These are phyloP conservation scores for Cyanoderma ruficeps DNA, from an alignment of 2,113 vertebrate species.

Conservation along the genomic window DNA sequence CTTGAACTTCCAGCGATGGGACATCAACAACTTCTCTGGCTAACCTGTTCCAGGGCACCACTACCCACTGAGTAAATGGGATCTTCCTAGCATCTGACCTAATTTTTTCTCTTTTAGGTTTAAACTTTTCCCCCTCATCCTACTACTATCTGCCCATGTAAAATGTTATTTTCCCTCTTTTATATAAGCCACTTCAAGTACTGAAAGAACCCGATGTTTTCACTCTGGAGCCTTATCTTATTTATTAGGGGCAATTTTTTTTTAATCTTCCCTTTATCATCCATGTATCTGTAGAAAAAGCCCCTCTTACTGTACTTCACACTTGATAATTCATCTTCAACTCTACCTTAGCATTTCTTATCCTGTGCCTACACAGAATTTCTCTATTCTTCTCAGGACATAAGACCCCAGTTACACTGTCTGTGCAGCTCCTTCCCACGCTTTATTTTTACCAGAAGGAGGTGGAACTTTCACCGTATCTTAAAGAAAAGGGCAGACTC, in stretches of 20 bases:
- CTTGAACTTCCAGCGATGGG: neutral
- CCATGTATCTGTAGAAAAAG: neutral
- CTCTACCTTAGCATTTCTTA: neutral
- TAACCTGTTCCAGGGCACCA: neutral
- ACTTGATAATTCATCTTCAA: neutral
- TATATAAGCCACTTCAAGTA: neutral
- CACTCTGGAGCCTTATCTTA: neutral
- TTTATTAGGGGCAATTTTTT: accelerated
- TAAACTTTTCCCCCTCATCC: neutral
- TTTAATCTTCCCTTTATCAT: neutral
- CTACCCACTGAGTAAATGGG: neutral
- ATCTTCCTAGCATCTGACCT: neutral
- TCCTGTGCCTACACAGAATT: neutral
- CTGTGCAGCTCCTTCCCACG: neutral
- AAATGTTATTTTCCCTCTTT: neutral
- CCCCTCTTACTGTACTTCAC: neutral
- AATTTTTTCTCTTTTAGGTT: neutral
- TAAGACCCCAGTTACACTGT: neutral
- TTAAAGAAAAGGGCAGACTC: neutral
- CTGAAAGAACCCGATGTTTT: neutral
- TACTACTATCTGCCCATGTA: neutral
- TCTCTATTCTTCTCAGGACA: neutral
- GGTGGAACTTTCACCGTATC: neutral
- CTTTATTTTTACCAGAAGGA: neutral
- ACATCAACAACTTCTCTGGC: neutral